Evolutionary conservation across 2,113 vertebrate genomes (phyloP), one percentile per base, ranked within the genome.

Genomic region (Monarcha castaneiventris): DNA sequence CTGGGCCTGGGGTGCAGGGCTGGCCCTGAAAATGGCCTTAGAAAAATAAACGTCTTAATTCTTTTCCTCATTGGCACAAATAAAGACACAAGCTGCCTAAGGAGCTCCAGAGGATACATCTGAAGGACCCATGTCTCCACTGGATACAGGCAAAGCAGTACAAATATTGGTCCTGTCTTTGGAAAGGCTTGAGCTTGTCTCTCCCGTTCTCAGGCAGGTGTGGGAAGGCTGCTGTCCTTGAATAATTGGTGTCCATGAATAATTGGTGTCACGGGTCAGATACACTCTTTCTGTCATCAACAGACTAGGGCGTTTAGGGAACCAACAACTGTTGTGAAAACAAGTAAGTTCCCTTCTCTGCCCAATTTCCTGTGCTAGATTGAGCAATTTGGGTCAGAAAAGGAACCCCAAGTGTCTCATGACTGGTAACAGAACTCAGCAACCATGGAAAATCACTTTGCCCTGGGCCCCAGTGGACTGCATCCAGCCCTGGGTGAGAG

Each of bases 311-410:
- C 12, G 19, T 74, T 95, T 90, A 83, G 75, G 86, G 93, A 97
- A 96, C 73, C 9, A 84, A 71, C 77, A 93, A 35, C 58, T 35
- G 4, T 94, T 94, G 89, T 63, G 90, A 76, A 95, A 95, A 73
- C 80, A 75, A 78, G 35, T 35, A 55, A 67, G 69, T 96, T 96
- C 91, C 86, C 89, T 86, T 15, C 48, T 44, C 82, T 88, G 55
- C 61, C 62, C 49, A 54, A 26, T 89, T 96, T 96, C 92, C 86
- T 93, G 49, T 85, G 88, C 79, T 41, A 26, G 66, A 55, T 97
- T 97, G 88, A 77, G 91, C 55, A 96, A 97, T 35, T 49, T 35
- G 73, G 64, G 51, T 85, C 58, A 76, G 26, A 85, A 75, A 76
- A 92, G 69, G 78, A 84, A 58, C 78, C 64, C 64, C 16, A 22